Percentiles rank a stretch among this genome's conserved stretches.
phyloP scores from a whole-genome alignment of 2,888 invertebrate species.

The Dasypogon diadema region DNA sequence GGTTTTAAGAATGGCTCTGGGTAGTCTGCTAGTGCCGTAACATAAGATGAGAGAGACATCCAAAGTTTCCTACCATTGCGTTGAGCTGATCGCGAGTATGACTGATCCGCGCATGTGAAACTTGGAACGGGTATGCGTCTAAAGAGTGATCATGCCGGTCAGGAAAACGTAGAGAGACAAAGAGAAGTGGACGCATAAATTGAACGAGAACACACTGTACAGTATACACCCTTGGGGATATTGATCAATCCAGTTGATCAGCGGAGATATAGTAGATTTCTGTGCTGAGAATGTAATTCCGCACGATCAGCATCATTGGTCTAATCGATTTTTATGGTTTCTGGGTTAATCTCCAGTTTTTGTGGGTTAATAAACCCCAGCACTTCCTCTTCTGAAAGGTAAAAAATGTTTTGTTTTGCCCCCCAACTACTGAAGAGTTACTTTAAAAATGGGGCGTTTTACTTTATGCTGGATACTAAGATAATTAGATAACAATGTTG shows the following conservation, averaged over 20 bases:
- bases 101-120: too few relatives aligned
- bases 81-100: too few relatives aligned
- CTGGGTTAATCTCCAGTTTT: not conserved
- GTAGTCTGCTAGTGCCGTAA: not conserved
- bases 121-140: not conserved
- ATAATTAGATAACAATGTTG: not conserved
- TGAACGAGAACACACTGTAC: not conserved
- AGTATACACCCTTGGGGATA: not conserved
- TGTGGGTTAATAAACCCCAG: not conserved
- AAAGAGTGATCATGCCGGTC: not conserved
- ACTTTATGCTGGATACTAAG: not conserved
- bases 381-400: not conserved
- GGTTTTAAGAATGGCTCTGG: slow-evolving; percentile 32
- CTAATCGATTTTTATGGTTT: slow-evolving; percentile 2
- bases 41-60: slow-evolving; percentile 1
- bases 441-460: not conserved
- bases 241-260: not conserved
- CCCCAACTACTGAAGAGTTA: not conserved
- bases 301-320: not conserved
- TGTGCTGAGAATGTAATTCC: not conserved
- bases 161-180: not conserved
- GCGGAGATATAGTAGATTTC: not conserved
- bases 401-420: too few relatives aligned
- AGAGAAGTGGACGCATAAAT: not conserved
- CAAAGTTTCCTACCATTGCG: too few relatives aligned